phyloP scores from a whole-genome alignment of 2,888 invertebrate genomes.

The Belgica antarctica region DNA sequence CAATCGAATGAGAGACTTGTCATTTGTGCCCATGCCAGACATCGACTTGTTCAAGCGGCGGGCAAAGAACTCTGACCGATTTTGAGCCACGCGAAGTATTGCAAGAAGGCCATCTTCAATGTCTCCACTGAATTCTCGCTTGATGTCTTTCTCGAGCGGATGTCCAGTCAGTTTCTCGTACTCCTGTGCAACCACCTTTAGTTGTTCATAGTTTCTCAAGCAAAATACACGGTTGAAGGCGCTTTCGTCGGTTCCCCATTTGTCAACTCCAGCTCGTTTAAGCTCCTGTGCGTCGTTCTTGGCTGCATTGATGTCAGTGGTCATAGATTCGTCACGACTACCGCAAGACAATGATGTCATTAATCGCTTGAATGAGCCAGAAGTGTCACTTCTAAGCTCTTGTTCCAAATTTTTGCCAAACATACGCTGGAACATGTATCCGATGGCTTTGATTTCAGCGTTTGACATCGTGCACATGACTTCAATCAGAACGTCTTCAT shows the following conservation, averaged over 20 bases:
- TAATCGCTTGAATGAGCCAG: conserved; percentile 85
- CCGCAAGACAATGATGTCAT: conserved; percentile 80
- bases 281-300: conserved; percentile 72
- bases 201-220: conserved; percentile 70
- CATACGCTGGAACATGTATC: conserved; percentile 71
- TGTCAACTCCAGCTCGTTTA: conserved; percentile 68
- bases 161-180: conserved; percentile 58
- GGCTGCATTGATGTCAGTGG: conserved; percentile 70
- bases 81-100: conserved; percentile 75
- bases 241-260: conserved; percentile 80
- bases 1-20: conserved; percentile 78
- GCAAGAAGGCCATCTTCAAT: conserved; percentile 74
- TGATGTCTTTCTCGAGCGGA: conserved; percentile 59
- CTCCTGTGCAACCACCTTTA: conserved; percentile 48
- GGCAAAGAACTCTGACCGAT: conserved; percentile 81
- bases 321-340: conserved; percentile 65
- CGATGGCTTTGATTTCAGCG: conserved; percentile 75
- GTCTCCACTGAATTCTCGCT: conserved; percentile 53
- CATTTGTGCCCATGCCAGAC: conserved; percentile 88
- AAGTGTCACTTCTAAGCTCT: conserved; percentile 82
- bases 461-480: conserved; percentile 85
- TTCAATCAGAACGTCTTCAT: conserved; percentile 83
- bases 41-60: conserved; percentile 81
- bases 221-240: conserved; percentile 81
- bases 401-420: conserved; percentile 76